These are phyloP conservation scores for Oscheius sp. DNA, from an alignment of 2,888 invertebrate genomes.

Conservation along the genomic window DNA sequence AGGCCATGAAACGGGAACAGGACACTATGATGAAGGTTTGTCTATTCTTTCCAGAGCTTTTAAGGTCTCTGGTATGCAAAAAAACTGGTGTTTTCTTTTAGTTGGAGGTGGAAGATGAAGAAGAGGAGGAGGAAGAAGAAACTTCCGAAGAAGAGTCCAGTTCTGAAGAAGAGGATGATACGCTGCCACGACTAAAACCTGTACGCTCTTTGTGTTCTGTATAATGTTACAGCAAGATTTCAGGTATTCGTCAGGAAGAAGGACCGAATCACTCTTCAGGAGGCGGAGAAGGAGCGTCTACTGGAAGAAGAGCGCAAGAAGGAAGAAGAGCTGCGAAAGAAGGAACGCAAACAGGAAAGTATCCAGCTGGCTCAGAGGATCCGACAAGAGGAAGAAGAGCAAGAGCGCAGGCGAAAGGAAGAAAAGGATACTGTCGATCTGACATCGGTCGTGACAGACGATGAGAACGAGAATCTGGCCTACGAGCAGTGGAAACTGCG, in stretches of 20 bases:
- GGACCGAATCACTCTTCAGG: constrained; percentile 93
- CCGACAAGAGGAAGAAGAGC: constrained; percentile 79
- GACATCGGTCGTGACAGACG: constrained; percentile 70
- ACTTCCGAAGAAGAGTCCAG: constrained; percentile 62
- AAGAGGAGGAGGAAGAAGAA: constrained; percentile 60
- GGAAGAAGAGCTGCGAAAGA: constrained; percentile 86
- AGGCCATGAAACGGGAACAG: constrained; percentile 38
- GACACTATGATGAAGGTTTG: constrained; percentile 45
- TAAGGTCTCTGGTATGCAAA: too few relatives aligned
- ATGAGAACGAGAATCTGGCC: constrained; percentile 72
- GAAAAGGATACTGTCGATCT: constrained; percentile 73
- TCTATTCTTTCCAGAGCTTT: not conserved
- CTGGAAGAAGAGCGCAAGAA: constrained; percentile 86
- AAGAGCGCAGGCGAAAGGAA: constrained; percentile 80
- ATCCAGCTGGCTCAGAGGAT: constrained; percentile 79
- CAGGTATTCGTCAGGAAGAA: constrained; percentile 74
- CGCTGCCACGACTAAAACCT: constrained; percentile 76
- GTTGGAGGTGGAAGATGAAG: constrained; percentile 42
- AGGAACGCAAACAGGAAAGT: constrained; percentile 89
- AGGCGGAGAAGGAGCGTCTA: constrained; percentile 88
- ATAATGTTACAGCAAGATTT: not conserved
- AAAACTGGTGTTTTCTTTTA: constrained; percentile 4
- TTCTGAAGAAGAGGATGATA: constrained; percentile 75
- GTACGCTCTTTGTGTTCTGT: constrained; percentile 59
- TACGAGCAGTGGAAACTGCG: constrained; percentile 91